Base-by-base conservation (phyloP, 2,113 vertebrate genomes). In the Pipra filicauda region DNA sequence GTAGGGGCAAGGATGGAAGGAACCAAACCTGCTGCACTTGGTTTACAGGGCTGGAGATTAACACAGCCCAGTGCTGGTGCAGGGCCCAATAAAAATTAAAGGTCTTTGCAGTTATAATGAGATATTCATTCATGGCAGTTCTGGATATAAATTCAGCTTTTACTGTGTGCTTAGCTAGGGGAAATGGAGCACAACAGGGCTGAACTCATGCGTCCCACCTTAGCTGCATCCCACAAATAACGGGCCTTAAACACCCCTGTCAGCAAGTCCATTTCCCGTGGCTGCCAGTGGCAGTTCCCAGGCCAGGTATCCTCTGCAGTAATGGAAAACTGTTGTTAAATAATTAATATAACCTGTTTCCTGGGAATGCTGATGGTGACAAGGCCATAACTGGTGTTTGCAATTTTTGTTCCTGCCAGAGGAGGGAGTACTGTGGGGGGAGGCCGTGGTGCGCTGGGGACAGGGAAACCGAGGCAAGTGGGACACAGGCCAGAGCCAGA, bases 141-240 rank as follows among this genome's bases (percentile, higher is more conserved):
- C 76, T 3, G 18, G 59, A 64, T 76, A 88, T 85, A 73, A 96
- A 93, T 95, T 84, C 51, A 81, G 87, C 78, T 91, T 93, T 85
- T 93, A 93, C 80, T 84, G 64, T 93, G 52, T 82, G 85, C 52
- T 95, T 95, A 96, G 84, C 88, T 43, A 5, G 12, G 76, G 95
- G 69, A 95, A 97, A 97, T 93, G 90, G 94, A 90, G 96, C 78
- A 73, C 64, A 88, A 37, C 86, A 6, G 84, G 84, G 72, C 90
- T 87, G 61, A 93, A 96, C 77, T 95, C 91, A 71, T 85, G 61
- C 1, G 0, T 92, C 78, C 62, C 77, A 48, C 82, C 86, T 86
- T 78, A 12, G 59, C 91, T 81, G 85, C 91, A 31, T 84, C 82
- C 85, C 88, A 48, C 94, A 95, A 96, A 95, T 92, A 94, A 95